Evolutionary conservation across 1,140 invertebrate genomes (phyloP).

Genomic region (Akabosia matsudoensis): DNA sequence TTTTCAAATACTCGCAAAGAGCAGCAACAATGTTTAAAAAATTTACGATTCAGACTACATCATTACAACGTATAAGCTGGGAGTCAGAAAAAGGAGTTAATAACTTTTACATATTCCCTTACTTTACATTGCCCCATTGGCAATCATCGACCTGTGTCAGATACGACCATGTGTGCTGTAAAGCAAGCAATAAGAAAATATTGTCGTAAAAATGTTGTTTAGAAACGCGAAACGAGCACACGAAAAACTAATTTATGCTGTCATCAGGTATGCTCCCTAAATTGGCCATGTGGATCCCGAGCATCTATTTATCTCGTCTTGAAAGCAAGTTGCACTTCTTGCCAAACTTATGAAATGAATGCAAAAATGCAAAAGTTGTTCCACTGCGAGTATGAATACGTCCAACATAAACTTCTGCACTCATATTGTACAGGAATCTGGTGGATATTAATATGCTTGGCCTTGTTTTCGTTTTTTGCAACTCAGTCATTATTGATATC

Average conservation of each 20-base stretch:
- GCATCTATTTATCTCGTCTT: not conserved
- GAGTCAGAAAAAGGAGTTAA: no score
- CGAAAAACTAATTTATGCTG: not conserved
- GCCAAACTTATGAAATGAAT: no score
- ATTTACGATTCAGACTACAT: no score
- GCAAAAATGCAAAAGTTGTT: not conserved
- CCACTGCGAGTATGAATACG: not conserved
- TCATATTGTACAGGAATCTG: not conserved
- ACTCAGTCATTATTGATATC: not conserved
- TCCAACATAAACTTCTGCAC: not conserved
- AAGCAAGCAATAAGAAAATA: not conserved
- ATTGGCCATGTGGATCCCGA: not conserved
- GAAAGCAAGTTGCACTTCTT: not conserved
- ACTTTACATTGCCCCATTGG: no score
- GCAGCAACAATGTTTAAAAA: no score
- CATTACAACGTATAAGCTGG: no score
- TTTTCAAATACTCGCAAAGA: no score
- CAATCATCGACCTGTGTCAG: no score
- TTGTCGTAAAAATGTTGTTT: not conserved
- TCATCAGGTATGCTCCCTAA: slow-evolving; percentile 2
- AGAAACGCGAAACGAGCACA: not conserved
- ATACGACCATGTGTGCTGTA: no score
- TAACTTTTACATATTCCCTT: no score
- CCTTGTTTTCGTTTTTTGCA: not conserved
- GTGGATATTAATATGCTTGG: no score